These are phyloP conservation scores for Sorex maritimensis DNA, from an alignment of 2,797 vertebrate species.

Conservation along the genomic window DNA sequence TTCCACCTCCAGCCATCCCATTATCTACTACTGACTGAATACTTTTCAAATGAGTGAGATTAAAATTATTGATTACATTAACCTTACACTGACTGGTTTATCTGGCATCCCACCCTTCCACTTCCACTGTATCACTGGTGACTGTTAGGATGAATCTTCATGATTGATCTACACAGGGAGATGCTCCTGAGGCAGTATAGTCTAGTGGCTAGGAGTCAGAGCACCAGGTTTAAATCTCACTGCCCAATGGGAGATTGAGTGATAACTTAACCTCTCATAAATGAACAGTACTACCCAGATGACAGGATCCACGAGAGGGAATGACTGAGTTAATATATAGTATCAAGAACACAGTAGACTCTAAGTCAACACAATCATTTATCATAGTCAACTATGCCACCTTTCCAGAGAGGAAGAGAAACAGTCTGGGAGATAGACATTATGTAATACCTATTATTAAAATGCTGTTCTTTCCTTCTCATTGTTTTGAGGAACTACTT, in stretches of 20 bases:
- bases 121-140: too few relatives aligned
- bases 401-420: background rate
- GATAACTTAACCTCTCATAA: background rate
- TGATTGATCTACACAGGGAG: too few relatives aligned
- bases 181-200: background rate
- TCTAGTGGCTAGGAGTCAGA: background rate
- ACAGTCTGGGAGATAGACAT: background rate
- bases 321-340: background rate
- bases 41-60: too few relatives aligned
- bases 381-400: conserved; percentile 1
- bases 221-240: background rate
- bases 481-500: background rate
- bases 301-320: background rate
- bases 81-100: too few relatives aligned
- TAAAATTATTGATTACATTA: too few relatives aligned
- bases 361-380: background rate
- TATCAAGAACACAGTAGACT: conserved; percentile 4
- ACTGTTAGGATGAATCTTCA: too few relatives aligned
- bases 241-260: background rate
- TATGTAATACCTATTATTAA: background rate
- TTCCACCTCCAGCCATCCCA: too few relatives aligned
- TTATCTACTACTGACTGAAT: too few relatives aligned
- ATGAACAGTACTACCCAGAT: background rate
- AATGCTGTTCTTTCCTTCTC: background rate
- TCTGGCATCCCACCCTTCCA: too few relatives aligned